Conservation (phyloP, 2,888 invertebrate genomes). For the Tromatobia lineatoria region DNA sequence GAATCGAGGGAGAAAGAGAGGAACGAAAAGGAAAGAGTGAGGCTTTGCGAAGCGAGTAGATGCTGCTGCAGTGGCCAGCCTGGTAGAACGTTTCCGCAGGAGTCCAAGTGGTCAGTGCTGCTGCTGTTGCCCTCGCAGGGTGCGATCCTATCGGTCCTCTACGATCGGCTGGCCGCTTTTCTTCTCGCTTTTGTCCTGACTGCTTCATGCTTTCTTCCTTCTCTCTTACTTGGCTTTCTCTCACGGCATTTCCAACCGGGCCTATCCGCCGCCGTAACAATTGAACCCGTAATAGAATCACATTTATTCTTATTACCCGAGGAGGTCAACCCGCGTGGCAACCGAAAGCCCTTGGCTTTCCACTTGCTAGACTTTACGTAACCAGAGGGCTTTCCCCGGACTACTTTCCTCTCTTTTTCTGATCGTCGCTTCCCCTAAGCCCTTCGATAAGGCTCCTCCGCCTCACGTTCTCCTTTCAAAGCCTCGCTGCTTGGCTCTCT, state of each 20-base stretch:
- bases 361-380: conserved; percentile 56
- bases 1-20: conserved; percentile 18
- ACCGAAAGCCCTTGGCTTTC: conserved; percentile 59
- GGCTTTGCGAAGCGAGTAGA: conserved; percentile 31
- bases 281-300: conserved; percentile 85
- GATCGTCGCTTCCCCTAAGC: conserved; percentile 58
- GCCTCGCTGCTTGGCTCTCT: conserved; percentile 31
- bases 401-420: conserved; percentile 59
- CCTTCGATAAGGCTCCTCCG: conserved; percentile 57
- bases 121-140: conserved; percentile 38
- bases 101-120: conserved; percentile 48
- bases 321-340: conserved; percentile 81
- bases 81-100: conserved; percentile 53
- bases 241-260: conserved; percentile 65
- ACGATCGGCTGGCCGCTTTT: conserved; percentile 52
- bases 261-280: conserved; percentile 83
- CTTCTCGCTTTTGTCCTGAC: conserved; percentile 61
- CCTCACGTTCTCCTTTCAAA: conserved; percentile 27
- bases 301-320: conserved; percentile 85
- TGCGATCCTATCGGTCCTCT: conserved; percentile 63
- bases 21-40: conserved; percentile 18
- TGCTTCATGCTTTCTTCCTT: conserved; percentile 29
- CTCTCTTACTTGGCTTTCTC: conserved; percentile 42
- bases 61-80: conserved; percentile 44
- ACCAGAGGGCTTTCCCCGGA: conserved; percentile 27